Conservation (phyloP, 2,113 vertebrate species). For the Prinia subflava region DNA sequence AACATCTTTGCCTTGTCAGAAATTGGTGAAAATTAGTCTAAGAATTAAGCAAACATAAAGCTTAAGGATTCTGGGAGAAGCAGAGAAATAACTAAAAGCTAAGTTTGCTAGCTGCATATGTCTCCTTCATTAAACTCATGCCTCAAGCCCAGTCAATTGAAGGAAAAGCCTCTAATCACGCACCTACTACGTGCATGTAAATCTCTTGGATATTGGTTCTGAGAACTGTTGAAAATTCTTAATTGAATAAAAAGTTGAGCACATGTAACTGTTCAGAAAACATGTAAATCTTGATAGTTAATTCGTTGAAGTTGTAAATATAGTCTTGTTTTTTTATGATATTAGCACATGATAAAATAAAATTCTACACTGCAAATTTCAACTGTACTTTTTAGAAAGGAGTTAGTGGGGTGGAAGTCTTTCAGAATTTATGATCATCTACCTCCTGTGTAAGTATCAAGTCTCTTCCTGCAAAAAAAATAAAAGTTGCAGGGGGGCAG, state of each 20-base stretch:
- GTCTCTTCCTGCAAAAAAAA: background rate
- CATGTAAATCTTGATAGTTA: background rate
- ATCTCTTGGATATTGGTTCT: background rate
- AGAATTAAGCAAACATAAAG: conserved; percentile 13
- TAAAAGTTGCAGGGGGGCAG: background rate
- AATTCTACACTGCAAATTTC: background rate
- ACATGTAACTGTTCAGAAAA: background rate
- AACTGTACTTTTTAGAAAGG: background rate
- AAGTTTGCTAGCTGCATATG: background rate
- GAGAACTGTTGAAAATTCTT: background rate
- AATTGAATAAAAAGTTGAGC: background rate
- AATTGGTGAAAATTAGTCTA: conserved; percentile 21
- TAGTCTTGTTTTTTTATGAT: background rate
- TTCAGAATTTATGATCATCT: background rate
- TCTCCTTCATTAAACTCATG: background rate
- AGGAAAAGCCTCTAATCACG: background rate
- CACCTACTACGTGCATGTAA: background rate
- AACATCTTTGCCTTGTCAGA: background rate
- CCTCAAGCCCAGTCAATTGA: background rate
- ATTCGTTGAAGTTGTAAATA: background rate
- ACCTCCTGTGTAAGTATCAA: background rate
- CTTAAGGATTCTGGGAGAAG: background rate
- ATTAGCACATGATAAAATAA: background rate
- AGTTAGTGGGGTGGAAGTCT: background rate
- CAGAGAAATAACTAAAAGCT: background rate